A percentile compares a stretch with the other conserved stretches of the same genome.
Conservation (phyloP, 92 coral and sea anemone genomes). For the Heliopora coerulea region DNA sequence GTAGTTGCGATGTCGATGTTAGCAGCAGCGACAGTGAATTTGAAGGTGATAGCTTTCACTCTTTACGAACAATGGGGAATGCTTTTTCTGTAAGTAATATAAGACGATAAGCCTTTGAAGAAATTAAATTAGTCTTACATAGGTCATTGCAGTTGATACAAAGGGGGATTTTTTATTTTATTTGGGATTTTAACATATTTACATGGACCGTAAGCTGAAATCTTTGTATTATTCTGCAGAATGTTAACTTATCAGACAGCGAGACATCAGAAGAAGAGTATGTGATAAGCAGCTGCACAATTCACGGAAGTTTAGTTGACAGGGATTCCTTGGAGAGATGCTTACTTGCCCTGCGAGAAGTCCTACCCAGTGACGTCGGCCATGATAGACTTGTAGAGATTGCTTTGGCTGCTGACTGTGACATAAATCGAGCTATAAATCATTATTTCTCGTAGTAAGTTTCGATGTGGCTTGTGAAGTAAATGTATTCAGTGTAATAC, state of each 20-base stretch:
- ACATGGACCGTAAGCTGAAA: not conserved
- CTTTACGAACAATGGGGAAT: not conserved
- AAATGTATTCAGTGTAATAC: too few relatives aligned
- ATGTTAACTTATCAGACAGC: slow-evolving; percentile 11
- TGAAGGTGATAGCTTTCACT: not conserved
- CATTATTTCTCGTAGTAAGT: slow-evolving; percentile 73
- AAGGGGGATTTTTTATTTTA: too few relatives aligned
- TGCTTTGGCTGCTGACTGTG: slow-evolving; percentile 88
- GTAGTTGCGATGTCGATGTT: not conserved
- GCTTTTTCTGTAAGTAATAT: slow-evolving; percentile 7
- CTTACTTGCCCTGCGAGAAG: slow-evolving; percentile 58
- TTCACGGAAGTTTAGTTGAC: slow-evolving; percentile 5
- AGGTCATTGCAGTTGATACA: too few relatives aligned
- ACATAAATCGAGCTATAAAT: slow-evolving; percentile 85
- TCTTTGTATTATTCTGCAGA: not conserved
- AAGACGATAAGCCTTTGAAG: too few relatives aligned
- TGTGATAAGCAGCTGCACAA: not conserved
- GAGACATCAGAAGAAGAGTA: slow-evolving; percentile 27
- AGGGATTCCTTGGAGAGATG: slow-evolving; percentile 49
- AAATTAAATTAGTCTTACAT: too few relatives aligned
- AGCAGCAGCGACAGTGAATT: slow-evolving; percentile 37
- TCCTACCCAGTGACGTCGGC: slow-evolving; percentile 67
- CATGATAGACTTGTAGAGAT: slow-evolving; percentile 73
- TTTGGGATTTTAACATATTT: too few relatives aligned
- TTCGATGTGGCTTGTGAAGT: too few relatives aligned